phyloP scores from a whole-genome alignment of 2,888 invertebrate genomes.

The Taenaris catops region DNA sequence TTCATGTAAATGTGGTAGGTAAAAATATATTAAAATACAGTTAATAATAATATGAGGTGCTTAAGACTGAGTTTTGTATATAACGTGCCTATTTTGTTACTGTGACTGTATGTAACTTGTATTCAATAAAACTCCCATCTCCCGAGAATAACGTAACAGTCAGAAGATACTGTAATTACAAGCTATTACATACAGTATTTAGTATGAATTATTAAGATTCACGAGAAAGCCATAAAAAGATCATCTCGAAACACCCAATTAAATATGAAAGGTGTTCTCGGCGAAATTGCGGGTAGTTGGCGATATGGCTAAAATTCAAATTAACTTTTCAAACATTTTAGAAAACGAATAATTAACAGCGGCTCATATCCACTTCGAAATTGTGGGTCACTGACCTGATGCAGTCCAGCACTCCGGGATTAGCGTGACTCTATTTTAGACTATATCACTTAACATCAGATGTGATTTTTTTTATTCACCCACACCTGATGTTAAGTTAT shows the following conservation, averaged over 20 bases:
- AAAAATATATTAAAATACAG: too few species aligned
- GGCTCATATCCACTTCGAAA: not conserved
- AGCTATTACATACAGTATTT: slow-evolving; percentile 2
- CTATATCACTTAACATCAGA: too few species aligned
- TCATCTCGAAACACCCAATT: slow-evolving; percentile 17
- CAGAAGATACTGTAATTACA: slow-evolving; percentile 9
- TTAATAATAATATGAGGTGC: too few species aligned
- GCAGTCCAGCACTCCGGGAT: slow-evolving; percentile 81
- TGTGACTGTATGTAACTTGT: too few species aligned
- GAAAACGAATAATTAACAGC: slow-evolving; percentile 14
- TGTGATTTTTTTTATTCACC: too few species aligned
- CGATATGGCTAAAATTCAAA: slow-evolving; percentile 22
- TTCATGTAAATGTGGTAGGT: too few species aligned
- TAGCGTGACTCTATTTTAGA: too few species aligned
- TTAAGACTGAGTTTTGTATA: too few species aligned
- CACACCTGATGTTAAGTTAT: too few species aligned
- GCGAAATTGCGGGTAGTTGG: slow-evolving; percentile 19
- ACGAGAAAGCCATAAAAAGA: slow-evolving; percentile 18
- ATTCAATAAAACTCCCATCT: slow-evolving; percentile 5
- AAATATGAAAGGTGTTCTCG: slow-evolving; percentile 18
- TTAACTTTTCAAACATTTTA: slow-evolving; percentile 17
- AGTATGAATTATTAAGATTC: slow-evolving; percentile 8
- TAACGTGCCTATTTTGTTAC: too few species aligned
- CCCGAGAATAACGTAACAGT: slow-evolving; percentile 6
- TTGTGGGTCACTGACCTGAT: slow-evolving; percentile 73